Conservation (phyloP, 2,888 invertebrate genomes). For the Octonoba sinensis region DNA sequence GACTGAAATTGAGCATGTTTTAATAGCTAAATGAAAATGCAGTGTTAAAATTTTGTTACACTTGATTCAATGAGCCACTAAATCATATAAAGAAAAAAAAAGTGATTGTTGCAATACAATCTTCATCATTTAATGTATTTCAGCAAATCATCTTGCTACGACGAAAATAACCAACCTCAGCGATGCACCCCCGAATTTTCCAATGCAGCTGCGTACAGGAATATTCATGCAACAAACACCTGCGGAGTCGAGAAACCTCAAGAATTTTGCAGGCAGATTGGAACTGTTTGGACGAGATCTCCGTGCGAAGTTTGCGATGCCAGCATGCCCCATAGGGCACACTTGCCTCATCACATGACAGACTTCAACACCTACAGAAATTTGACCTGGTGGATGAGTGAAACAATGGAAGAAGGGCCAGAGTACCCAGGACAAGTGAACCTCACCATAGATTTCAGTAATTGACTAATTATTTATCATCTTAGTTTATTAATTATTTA, state of each 20-base stretch:
- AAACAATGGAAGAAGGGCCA: slow-evolving; percentile 94
- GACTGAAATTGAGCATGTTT: no score
- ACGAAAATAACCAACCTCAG: slow-evolving; percentile 74
- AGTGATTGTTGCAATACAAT: no score
- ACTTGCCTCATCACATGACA: slow-evolving; percentile 84
- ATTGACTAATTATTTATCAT: background rate
- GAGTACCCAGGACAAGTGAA: slow-evolving; percentile 94
- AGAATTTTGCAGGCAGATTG: slow-evolving; percentile 93
- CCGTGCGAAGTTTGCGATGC: slow-evolving; percentile 84
- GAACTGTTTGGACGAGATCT: slow-evolving; percentile 78
- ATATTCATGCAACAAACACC: slow-evolving; percentile 94
- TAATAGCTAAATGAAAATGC: no score
- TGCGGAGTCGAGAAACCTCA: slow-evolving; percentile 83
- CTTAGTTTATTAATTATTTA: no score
- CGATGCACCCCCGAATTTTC: slow-evolving; percentile 96
- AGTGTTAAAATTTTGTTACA: no score
- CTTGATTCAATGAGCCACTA: no score
- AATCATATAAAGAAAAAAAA: no score
- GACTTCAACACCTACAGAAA: slow-evolving; percentile 91
- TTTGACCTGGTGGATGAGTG: slow-evolving; percentile 97
- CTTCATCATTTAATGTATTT: background rate
- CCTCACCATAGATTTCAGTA: slow-evolving; percentile 88
- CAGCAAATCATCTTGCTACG: slow-evolving; percentile 69
- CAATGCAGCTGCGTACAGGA: slow-evolving; percentile 91
- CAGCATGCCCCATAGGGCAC: slow-evolving; percentile 76